These are phyloP conservation scores for Hippotragus niger DNA, from an alignment of 2,113 vertebrate genomes.

Conservation along the genomic window DNA sequence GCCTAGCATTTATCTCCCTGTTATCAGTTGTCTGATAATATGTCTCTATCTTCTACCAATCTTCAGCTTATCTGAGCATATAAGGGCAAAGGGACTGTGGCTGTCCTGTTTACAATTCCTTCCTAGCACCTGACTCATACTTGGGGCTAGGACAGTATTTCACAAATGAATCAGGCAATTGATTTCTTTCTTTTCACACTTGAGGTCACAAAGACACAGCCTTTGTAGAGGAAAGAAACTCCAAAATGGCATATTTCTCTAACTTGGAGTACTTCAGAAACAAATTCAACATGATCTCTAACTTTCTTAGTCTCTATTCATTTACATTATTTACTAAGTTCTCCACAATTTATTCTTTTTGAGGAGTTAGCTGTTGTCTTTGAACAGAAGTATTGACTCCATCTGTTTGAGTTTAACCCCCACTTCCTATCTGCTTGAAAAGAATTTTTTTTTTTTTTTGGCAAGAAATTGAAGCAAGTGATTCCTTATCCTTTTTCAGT, in stretches of 20 bases:
- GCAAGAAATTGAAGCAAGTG: neutral
- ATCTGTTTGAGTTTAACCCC: neutral
- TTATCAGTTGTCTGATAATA: neutral
- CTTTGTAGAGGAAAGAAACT: neutral
- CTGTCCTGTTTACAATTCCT: neutral
- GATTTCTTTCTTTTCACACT: neutral
- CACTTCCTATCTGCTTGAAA: neutral
- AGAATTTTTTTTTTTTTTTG: neutral
- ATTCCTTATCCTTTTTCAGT: neutral
- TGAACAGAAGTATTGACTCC: neutral
- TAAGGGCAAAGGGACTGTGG: neutral
- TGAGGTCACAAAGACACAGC: neutral
- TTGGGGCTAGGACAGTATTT: neutral
- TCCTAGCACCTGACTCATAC: neutral
- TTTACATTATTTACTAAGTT: slow-evolving; percentile 7
- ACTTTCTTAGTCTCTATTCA: neutral
- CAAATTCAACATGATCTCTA: neutral
- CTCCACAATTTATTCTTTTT: neutral
- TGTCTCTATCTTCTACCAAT: neutral
- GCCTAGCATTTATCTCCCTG: neutral
- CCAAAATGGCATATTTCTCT: neutral
- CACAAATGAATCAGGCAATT: slow-evolving; percentile 5
- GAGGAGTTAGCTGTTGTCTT: neutral
- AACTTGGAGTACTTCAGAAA: neutral
- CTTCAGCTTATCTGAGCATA: neutral